Conservation (phyloP, 1,140 invertebrate species). For the Tetragonula clypearis region DNA sequence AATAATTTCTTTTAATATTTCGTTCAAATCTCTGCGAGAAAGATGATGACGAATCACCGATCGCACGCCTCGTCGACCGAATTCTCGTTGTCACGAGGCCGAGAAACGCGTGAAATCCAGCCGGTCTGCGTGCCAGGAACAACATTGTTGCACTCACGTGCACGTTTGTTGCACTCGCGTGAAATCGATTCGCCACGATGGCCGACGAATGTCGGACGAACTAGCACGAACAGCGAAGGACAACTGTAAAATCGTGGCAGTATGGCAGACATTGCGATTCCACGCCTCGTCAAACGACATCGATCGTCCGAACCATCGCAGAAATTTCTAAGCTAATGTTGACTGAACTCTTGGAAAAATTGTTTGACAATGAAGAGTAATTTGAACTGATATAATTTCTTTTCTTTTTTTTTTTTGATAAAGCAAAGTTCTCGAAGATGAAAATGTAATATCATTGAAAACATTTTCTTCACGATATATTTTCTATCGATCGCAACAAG, state of each 20-base stretch:
- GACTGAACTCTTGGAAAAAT: too few relatives aligned
- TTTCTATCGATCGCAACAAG: too few relatives aligned
- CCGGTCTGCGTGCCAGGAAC: background rate
- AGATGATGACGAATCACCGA: background rate
- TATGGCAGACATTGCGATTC: background rate
- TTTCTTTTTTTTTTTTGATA: too few relatives aligned
- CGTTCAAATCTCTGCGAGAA: too few relatives aligned
- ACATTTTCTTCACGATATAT: too few relatives aligned
- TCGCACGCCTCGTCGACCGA: background rate
- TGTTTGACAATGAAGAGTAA: too few relatives aligned
- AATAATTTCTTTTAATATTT: too few relatives aligned
- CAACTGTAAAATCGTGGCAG: background rate
- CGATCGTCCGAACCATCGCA: background rate
- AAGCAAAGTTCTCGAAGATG: too few relatives aligned
- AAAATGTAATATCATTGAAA: too few relatives aligned
- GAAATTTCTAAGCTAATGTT: too few relatives aligned
- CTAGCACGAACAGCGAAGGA: background rate
- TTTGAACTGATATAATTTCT: too few relatives aligned
- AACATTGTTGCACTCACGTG: background rate
- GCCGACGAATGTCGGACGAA: background rate
- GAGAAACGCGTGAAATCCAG: conserved; percentile 1
- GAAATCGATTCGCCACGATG: conserved; percentile 2
- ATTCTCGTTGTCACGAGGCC: background rate
- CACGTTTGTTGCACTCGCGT: background rate
- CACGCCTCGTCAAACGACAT: background rate